Evolutionary conservation across 2,113 vertebrate species (phyloP).

Genomic region (Athene noctua): DNA sequence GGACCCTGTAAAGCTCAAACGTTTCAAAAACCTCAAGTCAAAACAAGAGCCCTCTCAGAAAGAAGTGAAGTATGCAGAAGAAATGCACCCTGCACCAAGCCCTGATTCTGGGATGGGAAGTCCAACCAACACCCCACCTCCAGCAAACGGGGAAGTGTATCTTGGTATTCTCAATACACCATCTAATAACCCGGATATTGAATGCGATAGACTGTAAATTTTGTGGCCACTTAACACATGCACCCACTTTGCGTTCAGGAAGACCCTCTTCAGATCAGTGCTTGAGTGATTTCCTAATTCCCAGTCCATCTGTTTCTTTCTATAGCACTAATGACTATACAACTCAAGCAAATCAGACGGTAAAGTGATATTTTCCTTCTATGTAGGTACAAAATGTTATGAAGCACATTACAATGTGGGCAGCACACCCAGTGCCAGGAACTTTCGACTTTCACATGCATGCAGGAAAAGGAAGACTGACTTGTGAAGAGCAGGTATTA

Average conservation of each 20-base stretch:
- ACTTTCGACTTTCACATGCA: background rate
- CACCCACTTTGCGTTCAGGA: background rate
- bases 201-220: slow-evolving; percentile 77
- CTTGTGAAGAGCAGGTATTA: background rate
- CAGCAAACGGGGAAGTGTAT: slow-evolving; percentile 64
- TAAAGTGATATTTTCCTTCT: background rate
- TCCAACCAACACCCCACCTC: slow-evolving; percentile 68
- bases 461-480: background rate
- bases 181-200: slow-evolving; percentile 69
- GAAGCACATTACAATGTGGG: background rate
- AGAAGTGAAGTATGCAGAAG: slow-evolving; percentile 45
- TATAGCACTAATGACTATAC: background rate
- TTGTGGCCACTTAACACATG: background rate
- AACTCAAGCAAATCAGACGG: background rate
- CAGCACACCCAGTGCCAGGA: background rate
- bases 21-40: slow-evolving; percentile 75
- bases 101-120: slow-evolving; percentile 74
- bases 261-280: background rate
- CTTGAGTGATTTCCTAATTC: background rate
- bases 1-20: slow-evolving; percentile 77
- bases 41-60: slow-evolving; percentile 67
- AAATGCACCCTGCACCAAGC: slow-evolving; percentile 21
- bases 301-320: background rate
- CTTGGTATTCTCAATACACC: slow-evolving; percentile 49
- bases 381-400: background rate